Base-by-base conservation (phyloP, 2,888 invertebrate genomes). In the Himalopsyche kuldschensis region DNA sequence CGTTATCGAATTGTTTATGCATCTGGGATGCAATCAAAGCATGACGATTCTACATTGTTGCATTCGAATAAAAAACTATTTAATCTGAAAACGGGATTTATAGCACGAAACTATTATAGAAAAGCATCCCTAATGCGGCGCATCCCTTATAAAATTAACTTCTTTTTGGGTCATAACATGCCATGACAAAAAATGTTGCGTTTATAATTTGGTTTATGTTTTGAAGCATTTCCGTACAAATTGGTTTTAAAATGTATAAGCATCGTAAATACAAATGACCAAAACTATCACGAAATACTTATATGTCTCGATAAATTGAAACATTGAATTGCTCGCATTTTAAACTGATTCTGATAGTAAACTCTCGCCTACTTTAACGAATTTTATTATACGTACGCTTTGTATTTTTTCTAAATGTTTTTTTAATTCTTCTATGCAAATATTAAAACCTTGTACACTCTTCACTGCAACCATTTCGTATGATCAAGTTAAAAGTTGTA, bases 1-100 rank as follows among this genome's bases (percentile, higher is more conserved):
- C 55, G 15, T 20, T 55, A 20, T 55, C 55, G 24, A 55, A 55
- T 55, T 55, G 55, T 55, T 55, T 55, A 55, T 55, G 55, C 55
- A 55, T 55, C 20, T 55, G 55, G 55, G 20, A 55, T 55, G 55
- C 55, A 55, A 55, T 55, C 55, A 55, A 55, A 24, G 55, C 55
- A 55, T 55, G 55, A 32, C 75, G 31, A 31, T 75, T 75, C 31
- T 11, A 32, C 31, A 32, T n/a, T 30, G 75, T 31, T 32, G 75
- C 75, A 31, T 35, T 77, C 35, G 77, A 41, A 77, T 77, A 77
- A 77, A 77, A 77, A 77, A 35, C 77, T 77, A 75, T 30, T 75
- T 41, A 41, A 78, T 78, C 35, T 27, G 20, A n/a, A 78, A 47
- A 27, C 17, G 47, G 48, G 48, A 78, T 78, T 78, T 78, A 78